Base-by-base conservation (phyloP, 2,888 invertebrate genomes). In the Pardosa pseudoannulata region DNA sequence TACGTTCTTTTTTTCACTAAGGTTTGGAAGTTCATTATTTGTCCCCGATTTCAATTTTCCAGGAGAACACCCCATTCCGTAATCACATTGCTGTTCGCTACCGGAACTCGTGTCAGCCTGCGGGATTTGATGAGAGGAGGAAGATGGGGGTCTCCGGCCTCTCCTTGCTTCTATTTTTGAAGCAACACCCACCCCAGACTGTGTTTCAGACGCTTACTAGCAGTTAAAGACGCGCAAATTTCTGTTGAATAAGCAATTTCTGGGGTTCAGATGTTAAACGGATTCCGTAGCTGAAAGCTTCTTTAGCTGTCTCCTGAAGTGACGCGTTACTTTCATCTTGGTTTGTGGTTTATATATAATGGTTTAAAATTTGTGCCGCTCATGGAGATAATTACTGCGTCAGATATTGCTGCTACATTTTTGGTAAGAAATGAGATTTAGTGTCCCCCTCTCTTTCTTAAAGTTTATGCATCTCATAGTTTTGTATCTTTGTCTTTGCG, bases 191-290 rank as follows among this genome's bases (percentile, higher is more conserved):
- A 46, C 16, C 56, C 70, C 56, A 50, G 72, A 46, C 16, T 23
- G 23, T 36, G n/a, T 68, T 67, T 31, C 13, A 39, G 76, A 16
- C 19, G 23, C 29, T 23, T 36, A 27, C 29, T 11, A 6, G 36
- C 50, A 68, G 31, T 76, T 68, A 70, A 56, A 70, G 62, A 50
- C 19, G 39, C 1, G 70, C 56, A 70, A 62, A 39, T 79, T 79
- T 70, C 39, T 31, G 74, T 79, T 79, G 36, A 23, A 28, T 32
- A n/a, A 70, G 62, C 70, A 70, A 62, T 56, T 39, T 62, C 27
- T 11, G 19, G n/a, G 46, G 50, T 68, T 76, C 27, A 32, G 32
- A 27, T 76, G 50, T 23, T 9, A 11, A 29, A 56, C 16, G 46
- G 46, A 16, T 46, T 46, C 16, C 16, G 9, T 16, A 11, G 13